Percentiles rank a stretch among this genome's conserved stretches.
Conservation (phyloP, 2,888 invertebrate genomes). For the Alloscopus bannaensis region DNA sequence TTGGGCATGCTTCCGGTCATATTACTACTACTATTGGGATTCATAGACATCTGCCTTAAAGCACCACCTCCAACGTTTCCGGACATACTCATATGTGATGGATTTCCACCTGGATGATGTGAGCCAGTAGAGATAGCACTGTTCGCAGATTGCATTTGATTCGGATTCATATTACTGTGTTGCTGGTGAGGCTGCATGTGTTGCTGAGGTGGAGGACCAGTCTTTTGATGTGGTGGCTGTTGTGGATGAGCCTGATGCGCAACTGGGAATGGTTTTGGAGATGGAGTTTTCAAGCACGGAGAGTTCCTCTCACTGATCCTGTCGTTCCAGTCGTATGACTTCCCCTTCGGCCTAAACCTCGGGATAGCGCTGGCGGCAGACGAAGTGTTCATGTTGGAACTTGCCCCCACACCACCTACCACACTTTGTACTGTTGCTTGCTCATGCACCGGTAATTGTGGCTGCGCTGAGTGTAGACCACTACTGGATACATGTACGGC, state of each 20-base stretch:
- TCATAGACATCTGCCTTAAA: conserved; percentile 31
- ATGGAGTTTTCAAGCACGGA: conserved; percentile 64
- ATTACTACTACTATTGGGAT: conserved; percentile 10
- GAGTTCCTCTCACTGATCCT: conserved; percentile 53
- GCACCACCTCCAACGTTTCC: conserved; percentile 24
- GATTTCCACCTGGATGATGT: conserved; percentile 29
- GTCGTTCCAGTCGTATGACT: conserved; percentile 68
- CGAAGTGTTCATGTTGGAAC: conserved; percentile 10
- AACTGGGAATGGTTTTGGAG: conserved; percentile 54
- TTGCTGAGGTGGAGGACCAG: conserved; percentile 23
- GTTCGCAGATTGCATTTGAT: conserved; percentile 26
- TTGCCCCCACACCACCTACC: conserved; percentile 21
- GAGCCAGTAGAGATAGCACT: neutral
- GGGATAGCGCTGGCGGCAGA: conserved; percentile 14
- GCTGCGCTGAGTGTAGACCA: conserved; percentile 12
- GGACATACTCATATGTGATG: conserved; percentile 16
- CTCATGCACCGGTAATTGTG: conserved; percentile 9
- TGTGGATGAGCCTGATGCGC: conserved; percentile 26
- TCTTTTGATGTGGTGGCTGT: conserved; percentile 24
- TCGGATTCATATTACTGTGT: conserved; percentile 5
- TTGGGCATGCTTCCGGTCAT: neutral
- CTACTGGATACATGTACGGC: conserved; percentile 43
- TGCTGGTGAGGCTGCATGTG: conserved; percentile 20
- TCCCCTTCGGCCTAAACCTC: conserved; percentile 71
- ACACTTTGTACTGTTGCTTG: conserved; percentile 37